Conservation (phyloP, 2,797 vertebrate genomes). For the Phaenicophaeus curvirostris region DNA sequence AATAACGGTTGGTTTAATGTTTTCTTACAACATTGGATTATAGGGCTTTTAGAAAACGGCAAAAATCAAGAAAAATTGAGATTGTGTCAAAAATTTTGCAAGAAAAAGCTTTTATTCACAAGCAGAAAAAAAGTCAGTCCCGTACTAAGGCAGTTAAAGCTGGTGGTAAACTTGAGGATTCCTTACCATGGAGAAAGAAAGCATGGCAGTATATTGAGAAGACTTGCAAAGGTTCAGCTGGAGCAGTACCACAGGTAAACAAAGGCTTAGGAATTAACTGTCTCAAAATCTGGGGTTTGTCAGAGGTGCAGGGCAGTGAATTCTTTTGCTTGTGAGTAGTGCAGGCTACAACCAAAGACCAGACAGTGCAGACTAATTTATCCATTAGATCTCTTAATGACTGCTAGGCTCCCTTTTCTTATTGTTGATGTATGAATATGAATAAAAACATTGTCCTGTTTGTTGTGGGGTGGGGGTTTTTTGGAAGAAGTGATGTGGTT, state of each 20-base stretch:
- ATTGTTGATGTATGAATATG: not conserved
- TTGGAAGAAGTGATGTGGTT: not conserved
- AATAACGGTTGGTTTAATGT: not conserved
- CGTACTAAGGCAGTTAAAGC: not conserved
- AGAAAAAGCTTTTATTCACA: conserved; percentile 76
- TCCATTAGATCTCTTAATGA: not conserved
- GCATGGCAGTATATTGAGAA: conserved; percentile 70
- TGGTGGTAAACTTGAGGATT: not conserved
- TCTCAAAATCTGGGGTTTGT: not conserved
- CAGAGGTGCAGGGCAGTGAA: not conserved
- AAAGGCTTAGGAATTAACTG: too few species aligned
- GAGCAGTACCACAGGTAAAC: not conserved
- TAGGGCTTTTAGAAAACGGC: conserved; percentile 83
- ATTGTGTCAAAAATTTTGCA: conserved; percentile 81
- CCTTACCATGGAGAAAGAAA: conserved; percentile 47
- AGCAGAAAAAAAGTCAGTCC: conserved; percentile 39
- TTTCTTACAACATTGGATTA: conserved; percentile 30
- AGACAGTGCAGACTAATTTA: not conserved
- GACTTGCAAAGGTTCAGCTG: not conserved
- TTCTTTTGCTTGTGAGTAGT: not conserved
- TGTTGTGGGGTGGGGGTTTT: not conserved
- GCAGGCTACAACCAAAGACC: not conserved
- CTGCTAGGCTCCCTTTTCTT: not conserved
- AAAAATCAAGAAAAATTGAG: conserved; percentile 81
- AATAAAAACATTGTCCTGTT: not conserved